Evolutionary conservation across 1,140 invertebrate genomes (phyloP), one percentile per base, ranked within the genome.

Genomic region (Pantala flavescens): DNA sequence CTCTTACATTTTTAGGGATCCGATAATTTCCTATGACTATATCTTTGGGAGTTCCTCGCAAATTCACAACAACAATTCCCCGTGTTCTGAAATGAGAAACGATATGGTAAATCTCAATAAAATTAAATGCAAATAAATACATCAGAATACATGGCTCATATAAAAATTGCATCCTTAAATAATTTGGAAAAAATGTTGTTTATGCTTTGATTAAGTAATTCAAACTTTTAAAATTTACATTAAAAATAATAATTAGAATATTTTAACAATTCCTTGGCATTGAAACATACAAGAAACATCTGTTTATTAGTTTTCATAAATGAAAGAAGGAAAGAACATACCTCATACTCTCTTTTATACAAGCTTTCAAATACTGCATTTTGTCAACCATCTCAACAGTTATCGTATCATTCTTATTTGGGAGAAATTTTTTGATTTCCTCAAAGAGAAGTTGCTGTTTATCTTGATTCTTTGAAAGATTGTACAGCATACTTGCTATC

Each of bases 1-100:
- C 9, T 5, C 83, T 84, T 82, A 88, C 88, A 42, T 86, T 84
- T 80, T 88, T 87, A 0, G 89, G 88, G 74, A 89, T 81, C 55
- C 82, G 81, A 75, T 88, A 89, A 2, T 87, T 87, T 42, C 83
- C 80, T 0, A 89, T 73, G 28, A 86, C 84, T 63, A 88, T 82
- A 77, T 89, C 86, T 76, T 84, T 84, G 0, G 82, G 81, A 24
- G 84, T 82, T 36, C 77, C 77, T 72, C 88, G 84, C 0, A 85
- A 28, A 19, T 84, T 87, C 16, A 84, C 86, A 0, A 84, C 78
- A 0, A 84, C 82, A 1, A 88, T 36, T 36, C 28, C 28, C 9
- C 2, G 28, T 36, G 28, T 36, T 36, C 28, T 36, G 28, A 36
- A 36, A 36, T 5, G 9, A 5, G 28, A 9, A 36, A 9, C 9